Evolutionary conservation across 2,113 vertebrate genomes (phyloP).

Genomic region (Pterophyllum scalare): DNA sequence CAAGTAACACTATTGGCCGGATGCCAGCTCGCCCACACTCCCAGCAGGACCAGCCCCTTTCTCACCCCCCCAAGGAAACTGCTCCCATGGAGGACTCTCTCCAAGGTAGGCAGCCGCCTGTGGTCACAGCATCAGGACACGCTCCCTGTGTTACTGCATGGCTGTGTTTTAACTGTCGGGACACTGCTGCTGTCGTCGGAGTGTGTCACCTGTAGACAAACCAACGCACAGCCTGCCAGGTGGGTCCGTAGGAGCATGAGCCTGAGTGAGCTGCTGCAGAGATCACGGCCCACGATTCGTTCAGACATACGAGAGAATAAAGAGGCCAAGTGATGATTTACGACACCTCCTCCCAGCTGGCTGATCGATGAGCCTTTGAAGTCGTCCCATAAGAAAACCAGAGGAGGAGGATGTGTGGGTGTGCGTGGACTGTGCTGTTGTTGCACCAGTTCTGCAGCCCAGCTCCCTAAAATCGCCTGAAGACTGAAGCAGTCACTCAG

Average conservation of each 20-base stretch:
- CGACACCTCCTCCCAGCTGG: not conserved
- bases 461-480: not conserved
- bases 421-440: no score
- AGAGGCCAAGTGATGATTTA: not conserved
- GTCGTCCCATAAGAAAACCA: not conserved
- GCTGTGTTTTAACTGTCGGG: not conserved
- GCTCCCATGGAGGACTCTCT: slow-evolving; percentile 97
- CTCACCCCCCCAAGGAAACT: slow-evolving; percentile 98
- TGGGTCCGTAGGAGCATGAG: not conserved
- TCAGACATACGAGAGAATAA: not conserved
- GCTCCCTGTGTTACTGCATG: not conserved
- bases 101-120: slow-evolving; percentile 86
- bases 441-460: not conserved
- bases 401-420: not conserved
- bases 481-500: not conserved
- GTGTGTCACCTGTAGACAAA: not conserved
- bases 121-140: not conserved
- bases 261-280: slow-evolving; percentile 28
- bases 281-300: not conserved
- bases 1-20: slow-evolving; percentile 94
- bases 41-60: slow-evolving; percentile 94
- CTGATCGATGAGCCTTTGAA: not conserved
- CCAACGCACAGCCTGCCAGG: not conserved
- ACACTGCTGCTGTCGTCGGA: not conserved
- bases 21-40: slow-evolving; percentile 88